Evolutionary conservation across 2,113 vertebrate species (phyloP), one percentile per base, ranked within the genome.

Genomic region (Xiphophorus hellerii): DNA sequence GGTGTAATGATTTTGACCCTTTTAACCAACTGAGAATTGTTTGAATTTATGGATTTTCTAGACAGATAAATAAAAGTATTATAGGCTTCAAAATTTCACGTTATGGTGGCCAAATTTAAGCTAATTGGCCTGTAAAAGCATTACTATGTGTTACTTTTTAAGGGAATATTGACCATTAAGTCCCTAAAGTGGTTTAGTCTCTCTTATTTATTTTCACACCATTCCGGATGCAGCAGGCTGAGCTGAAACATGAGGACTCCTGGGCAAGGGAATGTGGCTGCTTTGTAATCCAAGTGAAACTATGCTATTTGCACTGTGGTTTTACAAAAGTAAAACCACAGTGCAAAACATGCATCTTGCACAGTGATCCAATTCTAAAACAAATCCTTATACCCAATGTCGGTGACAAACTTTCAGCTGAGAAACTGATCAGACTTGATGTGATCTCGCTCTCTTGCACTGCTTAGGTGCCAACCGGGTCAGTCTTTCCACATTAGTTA

Each of bases 191-290:
- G 14, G 84, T 90, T 87, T 75, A 42, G 81, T 75, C 78, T 39
- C 37, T 29, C 61, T 69, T 82, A 31, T 78, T 80, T 73, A 31
- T 74, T 86, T 80, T 73, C 51, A 74, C 75, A 71, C 69, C 73
- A 74, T 29, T 69, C 66, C 73, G 27, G 71, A 78, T 20, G 44
- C 82, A 68, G 29, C 71, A 77, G 80, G 78, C 72, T 72, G 74
- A 78, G 71, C 44, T 82, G 76, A 86, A 89, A 88, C 83, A 70
- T 58, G 72, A 71, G 74, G 12, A 69, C 35, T 76, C 42, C 51
- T 11, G 77, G 82, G 78, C 63, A 69, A n/a, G 44, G 22, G 20
- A 33, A 27, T 58, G 61, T 68, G 54, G n/a, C 51, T 81, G 27
- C 27, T 48, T 61, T 13, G 69, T 79, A 33, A 75, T 87, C 70